Evolutionary conservation across 2,113 vertebrate genomes (phyloP), one percentile per base, ranked within the genome.

Genomic region (Neolamprologus ventralis): DNA sequence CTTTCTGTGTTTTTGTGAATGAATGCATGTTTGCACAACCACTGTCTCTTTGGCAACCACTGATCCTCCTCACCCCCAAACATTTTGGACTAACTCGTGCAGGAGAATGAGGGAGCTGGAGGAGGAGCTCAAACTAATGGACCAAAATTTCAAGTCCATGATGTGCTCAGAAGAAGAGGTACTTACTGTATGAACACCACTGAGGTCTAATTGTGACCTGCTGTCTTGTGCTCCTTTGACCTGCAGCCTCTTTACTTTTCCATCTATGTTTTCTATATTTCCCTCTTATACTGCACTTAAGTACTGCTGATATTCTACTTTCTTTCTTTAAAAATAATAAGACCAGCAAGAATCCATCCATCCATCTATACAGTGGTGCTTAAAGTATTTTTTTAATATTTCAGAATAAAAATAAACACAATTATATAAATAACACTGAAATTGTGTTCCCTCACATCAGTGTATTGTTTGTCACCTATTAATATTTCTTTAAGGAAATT

Each of bases 121-220:
- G 95, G 97, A 98, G 93, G 98, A 99, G 93, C 97, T 99, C 89
- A 96, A 96, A 95, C 97, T 98, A 92, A 98, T 99, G 98, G 98
- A 99, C 95, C 98, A 98, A 96, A 97, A 97, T 95, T 94, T 99
- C 96, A 99, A 99, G 97, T 98, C 98, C 94, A 97, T 98, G 97
- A 97, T 98, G 97, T 97, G 97, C 95, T 97, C 97, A 94, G 98
- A 99, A 94, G 98, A 99, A 96, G 97, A 99, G 98, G 98, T 99
- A 99, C 96, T 96, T 91, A 68, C 63, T 81, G 85, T 82, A 84
- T 93, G 60, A 47, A 55, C 37, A 65, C 16, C 5, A 79, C 55
- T n/a, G 8, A 35, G 86, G 54, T 80, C 82, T 71, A 5, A 80
- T 54, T 21, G 42, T 82, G 68, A 75, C 63, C 51, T 80, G 23